Percentiles rank a stretch among this genome's conserved stretches.
phyloP scores from a whole-genome alignment of 2,888 invertebrate species.

The Caenorhabditis doughertyi region DNA sequence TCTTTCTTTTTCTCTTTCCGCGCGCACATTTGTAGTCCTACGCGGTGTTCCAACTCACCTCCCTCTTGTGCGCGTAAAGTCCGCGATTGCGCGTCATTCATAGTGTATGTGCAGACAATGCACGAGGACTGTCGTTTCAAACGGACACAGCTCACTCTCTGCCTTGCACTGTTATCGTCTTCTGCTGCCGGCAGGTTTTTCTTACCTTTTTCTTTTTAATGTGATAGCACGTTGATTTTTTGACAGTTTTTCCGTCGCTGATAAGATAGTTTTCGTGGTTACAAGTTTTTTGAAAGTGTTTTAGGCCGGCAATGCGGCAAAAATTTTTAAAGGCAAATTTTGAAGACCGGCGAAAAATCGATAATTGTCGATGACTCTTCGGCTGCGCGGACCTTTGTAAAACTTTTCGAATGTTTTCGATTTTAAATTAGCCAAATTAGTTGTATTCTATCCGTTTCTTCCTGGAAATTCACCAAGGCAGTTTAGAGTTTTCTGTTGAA shows the following conservation, averaged over 20 bases:
- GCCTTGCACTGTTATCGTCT: slow-evolving; percentile 44
- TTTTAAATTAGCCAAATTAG: no score
- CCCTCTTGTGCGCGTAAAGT: not conserved
- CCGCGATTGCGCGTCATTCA: slow-evolving; percentile 23
- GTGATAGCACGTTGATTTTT: slow-evolving; percentile 11
- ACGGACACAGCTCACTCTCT: not conserved
- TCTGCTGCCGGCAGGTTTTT: not conserved
- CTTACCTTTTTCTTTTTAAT: not conserved
- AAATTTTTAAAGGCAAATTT: not conserved
- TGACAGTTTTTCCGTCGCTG: slow-evolving; percentile 20
- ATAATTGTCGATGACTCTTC: not conserved
- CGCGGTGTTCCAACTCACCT: slow-evolving; percentile 25
- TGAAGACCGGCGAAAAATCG: not conserved
- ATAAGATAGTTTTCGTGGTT: slow-evolving; percentile 11
- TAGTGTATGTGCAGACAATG: not conserved
- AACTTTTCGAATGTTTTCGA: no score
- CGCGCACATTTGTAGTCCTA: not conserved
- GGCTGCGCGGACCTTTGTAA: no score
- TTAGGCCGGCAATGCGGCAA: not conserved
- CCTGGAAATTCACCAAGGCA: no score
- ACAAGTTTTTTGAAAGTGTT: not conserved
- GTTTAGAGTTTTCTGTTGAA: not conserved
- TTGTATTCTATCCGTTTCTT: no score
- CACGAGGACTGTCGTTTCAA: slow-evolving; percentile 21
- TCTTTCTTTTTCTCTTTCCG: not conserved